Evolutionary conservation across 1,140 invertebrate species (phyloP), one percentile per base, ranked within the genome.

Genomic region (Wiebesia pumilae): DNA sequence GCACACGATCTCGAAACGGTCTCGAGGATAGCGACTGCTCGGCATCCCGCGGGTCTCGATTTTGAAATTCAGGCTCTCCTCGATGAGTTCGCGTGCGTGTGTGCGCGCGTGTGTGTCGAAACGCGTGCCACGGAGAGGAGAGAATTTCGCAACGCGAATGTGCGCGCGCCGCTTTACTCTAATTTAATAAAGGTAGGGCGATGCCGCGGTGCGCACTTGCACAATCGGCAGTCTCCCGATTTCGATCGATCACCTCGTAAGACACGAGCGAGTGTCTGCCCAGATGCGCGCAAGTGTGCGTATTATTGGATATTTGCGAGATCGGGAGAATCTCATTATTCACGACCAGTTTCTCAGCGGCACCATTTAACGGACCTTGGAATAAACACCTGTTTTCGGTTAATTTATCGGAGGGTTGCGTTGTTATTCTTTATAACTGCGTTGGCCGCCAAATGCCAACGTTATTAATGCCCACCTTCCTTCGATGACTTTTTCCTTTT

Each of bases 171-270:
- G 58, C 43, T 86, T 86, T 86, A 81, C 84, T 86, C 79, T 86
- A 81, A 86, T 86, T 81, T 86, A 86, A 86, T 86, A 81, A 86
- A 73, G 67, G 67, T 43, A 85, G 84, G 77, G 84, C 77, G 84
- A 40, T 33, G 43, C 33, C 78, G 51, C 7, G 24, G 54, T 21
- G 75, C 54, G 54, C 73, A 84, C 79, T 86, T 86, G 84, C 79
- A 86, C 75, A 86, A 86, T 71, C 84, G 35, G 27, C 27, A n/a
- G 24, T 16, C 65, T 83, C 67, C 43, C 33, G 47, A 86, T 81
- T 81, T 80, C 78, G 47, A 86, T 81, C 78, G 67, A 86, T 43
- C 69, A 65, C 84, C 16, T 62, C 58, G n/a, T 47, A n/a, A 75
- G 69, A n/a, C n/a, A n/a, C n/a, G n/a, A 47, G 7, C 58, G 38